Base-by-base conservation (phyloP, 2,888 invertebrate genomes). In the Trichogramma evanescens region DNA sequence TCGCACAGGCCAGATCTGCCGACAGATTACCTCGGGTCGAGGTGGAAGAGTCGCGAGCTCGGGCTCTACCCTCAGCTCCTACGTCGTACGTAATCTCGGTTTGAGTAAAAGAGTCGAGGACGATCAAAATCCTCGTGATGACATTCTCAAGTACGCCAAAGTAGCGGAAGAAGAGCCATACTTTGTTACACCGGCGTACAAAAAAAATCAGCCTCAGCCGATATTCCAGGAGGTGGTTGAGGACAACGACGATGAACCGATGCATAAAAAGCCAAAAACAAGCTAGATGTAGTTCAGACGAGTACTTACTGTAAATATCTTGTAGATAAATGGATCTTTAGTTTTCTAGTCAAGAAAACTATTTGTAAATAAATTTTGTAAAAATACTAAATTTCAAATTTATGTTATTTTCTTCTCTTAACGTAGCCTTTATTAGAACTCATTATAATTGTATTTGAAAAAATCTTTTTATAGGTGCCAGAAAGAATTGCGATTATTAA, bases 131-230 rank as follows among this genome's bases (percentile, higher is more conserved):
- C 96, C 97, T 0, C 83, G 97, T 54, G 95, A 95, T 71, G 97
- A 97, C 3, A 95, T 98, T 67, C 80, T 97, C 59, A 91, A 94
- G 67, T 95, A 87, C 76, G 97, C 97, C 0, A 93, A 96, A 73
- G 95, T 94, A 3, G 97, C 96, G 0, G 95, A 86, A 54, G 93
- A 96, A 73, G 93, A 97, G 82, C 97, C 97, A 0, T 95, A 94
- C 74, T 98, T 96, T 96, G 92, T 95, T 45, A 87, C 94, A 0
- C 95, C 94, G 0, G 95, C 95, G 1, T 95, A 95, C 72, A 85
- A 88, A 54, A 89, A 87, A 71, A 95, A 93, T 0, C 96, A 96
- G 70, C 95, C 96, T 0, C 85, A 85, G 67, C 83, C 89, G 0
- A 89, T 95, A 62, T 91, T 93, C 70, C 87, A 88, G 60, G 77